Evolutionary conservation across 2,888 invertebrate genomes (phyloP).

Genomic region (Allolobophora icterica): DNA sequence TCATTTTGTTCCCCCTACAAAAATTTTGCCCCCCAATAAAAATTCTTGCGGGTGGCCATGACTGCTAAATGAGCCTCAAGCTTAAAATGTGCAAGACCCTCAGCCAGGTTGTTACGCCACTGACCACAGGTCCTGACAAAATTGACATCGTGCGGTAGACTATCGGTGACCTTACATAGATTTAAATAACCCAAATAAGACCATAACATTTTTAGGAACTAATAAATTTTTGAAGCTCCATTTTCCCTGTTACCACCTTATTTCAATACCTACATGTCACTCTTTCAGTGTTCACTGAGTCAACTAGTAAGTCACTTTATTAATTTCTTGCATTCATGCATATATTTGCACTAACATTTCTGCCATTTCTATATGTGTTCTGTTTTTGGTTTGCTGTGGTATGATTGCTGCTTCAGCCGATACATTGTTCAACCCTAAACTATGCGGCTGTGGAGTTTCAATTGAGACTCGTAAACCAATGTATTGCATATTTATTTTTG

Average conservation of each 20-base stretch:
- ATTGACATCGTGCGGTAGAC: background rate
- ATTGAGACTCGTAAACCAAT: background rate
- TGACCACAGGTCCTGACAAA: background rate
- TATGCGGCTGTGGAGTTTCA: background rate
- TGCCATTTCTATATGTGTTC: background rate
- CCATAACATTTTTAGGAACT: too few relatives aligned
- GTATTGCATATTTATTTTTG: background rate
- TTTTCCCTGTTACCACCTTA: background rate
- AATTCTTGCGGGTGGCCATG: too few relatives aligned
- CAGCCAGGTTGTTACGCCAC: too few relatives aligned
- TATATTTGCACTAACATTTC: background rate
- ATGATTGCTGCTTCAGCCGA: constrained; percentile 5
- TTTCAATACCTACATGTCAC: background rate
- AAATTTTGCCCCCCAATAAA: too few relatives aligned
- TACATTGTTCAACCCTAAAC: background rate
- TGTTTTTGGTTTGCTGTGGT: background rate
- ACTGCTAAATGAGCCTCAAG: too few relatives aligned
- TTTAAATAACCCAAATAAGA: too few relatives aligned
- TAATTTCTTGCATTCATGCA: background rate
- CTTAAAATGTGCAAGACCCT: too few relatives aligned
- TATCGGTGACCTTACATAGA: background rate
- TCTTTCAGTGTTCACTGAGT: background rate
- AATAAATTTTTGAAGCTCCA: too few relatives aligned
- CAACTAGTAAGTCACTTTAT: background rate
- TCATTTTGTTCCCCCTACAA: too few relatives aligned